A percentile compares a stretch with the other conserved stretches of the same genome.
Evolutionary conservation across 2,888 invertebrate species (phyloP).

Genomic region (Chorisops tibialis): DNA sequence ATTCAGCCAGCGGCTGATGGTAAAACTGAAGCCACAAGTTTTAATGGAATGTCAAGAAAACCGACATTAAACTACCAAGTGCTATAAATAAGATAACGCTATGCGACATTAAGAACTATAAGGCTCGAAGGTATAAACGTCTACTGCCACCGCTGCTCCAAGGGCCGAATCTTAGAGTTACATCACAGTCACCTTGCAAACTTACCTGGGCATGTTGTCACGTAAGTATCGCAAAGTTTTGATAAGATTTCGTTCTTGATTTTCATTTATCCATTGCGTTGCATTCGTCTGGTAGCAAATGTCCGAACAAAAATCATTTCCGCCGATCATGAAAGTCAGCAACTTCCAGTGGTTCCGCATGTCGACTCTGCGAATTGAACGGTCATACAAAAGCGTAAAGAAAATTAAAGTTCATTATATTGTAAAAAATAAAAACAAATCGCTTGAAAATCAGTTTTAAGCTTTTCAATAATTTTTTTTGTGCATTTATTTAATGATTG

Average conservation of each 20-base stretch:
- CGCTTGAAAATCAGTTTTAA: too few species aligned
- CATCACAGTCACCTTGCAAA: background rate
- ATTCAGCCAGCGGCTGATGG: too few species aligned
- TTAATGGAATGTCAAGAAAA: too few species aligned
- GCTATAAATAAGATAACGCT: too few species aligned
- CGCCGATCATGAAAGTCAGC: constrained; percentile 58
- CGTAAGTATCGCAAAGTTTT: constrained; percentile 54
- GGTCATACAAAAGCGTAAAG: background rate
- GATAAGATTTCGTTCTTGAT: constrained; percentile 54
- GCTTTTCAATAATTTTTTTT: too few species aligned
- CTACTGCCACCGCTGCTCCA: too few species aligned
- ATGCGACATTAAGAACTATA: too few species aligned
- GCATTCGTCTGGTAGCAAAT: constrained; percentile 54
- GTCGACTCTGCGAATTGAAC: constrained; percentile 46
- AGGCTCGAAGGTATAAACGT: too few species aligned
- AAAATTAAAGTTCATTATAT: background rate
- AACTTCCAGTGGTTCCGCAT: constrained; percentile 61
- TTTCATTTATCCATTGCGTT: constrained; percentile 44
- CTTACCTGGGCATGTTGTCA: constrained; percentile 55
- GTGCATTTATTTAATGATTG: too few species aligned
- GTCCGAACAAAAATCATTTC: constrained; percentile 60
- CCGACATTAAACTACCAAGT: too few species aligned
- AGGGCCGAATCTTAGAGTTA: too few species aligned
- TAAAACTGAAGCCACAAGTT: too few species aligned
- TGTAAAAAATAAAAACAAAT: background rate